phyloP scores from a whole-genome alignment of 2,797 vertebrate genomes.

The Pantherophis vulpinus region DNA sequence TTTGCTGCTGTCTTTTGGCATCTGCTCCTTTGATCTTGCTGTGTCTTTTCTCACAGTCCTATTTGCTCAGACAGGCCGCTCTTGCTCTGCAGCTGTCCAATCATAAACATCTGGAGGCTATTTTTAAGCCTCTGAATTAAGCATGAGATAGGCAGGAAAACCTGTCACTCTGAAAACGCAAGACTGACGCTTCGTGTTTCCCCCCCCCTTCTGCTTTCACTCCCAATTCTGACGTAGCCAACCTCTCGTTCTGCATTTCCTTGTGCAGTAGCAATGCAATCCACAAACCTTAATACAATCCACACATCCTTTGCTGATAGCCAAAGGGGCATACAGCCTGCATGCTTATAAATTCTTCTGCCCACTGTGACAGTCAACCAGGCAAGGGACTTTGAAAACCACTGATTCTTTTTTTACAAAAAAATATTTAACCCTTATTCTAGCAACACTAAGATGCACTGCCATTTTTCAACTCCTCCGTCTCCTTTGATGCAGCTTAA shows the following conservation, averaged over 20 bases:
- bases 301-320: not conserved
- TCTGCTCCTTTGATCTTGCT: not conserved
- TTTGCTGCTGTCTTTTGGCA: not conserved
- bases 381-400: not conserved
- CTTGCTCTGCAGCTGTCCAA: not conserved
- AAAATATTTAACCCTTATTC: not conserved
- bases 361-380: not conserved
- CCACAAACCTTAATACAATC: not conserved
- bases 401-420: too few relatives aligned
- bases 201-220: not conserved
- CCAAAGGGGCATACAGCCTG: not conserved
- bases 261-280: not conserved
- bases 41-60: conserved; percentile 13
- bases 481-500: not conserved
- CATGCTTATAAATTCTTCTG: not conserved
- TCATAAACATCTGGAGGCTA: not conserved
- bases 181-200: not conserved
- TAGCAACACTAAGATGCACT: not conserved
- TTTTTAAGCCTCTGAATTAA: not conserved
- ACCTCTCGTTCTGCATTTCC: too few relatives aligned
- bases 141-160: not conserved
- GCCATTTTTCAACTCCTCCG: not conserved
- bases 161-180: not conserved
- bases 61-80: not conserved
- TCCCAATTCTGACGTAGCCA: not conserved